Base-by-base conservation (phyloP, 2,113 vertebrate species). In the Dasyprocta punctata region DNA sequence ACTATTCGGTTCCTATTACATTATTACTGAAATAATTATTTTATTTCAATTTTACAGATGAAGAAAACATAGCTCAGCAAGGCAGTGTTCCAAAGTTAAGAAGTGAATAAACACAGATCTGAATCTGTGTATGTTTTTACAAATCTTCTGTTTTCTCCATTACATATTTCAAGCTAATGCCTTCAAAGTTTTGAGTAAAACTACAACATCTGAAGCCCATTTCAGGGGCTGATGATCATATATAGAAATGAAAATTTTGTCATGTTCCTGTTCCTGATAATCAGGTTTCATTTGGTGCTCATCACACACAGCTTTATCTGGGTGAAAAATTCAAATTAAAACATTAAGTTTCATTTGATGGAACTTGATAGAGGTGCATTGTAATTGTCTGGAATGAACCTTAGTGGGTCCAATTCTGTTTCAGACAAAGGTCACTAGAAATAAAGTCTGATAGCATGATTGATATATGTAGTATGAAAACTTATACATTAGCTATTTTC, bases 321-420 rank as follows among this genome's bases (percentile, higher is more conserved):
- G 12, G 30, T 85, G 16, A 63, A 75, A 90, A 78, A 95, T 99
- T n/a, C 98, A 98, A 95, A 99, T 99, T 90, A 97, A 89, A 90
- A 36, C 44, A 82, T 99, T 52, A 98, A 98, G 67, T 99, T 99
- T 98, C 98, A 99, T 97, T 99, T 98, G 93, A 98, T 99, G 93
- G 98, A 99, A 89, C 98, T 99, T 49, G 99, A 99, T 0, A 98
- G 99, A 0, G 98, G 98, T 17, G 99, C 98, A 12, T 2, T 95
- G 10, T 91, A 99, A 65, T 96, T 98, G 11, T 98, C 94, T 0
- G 98, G 98, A 0, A 98, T 99, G 95, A 98, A 99, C 97, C 97
- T 41, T 98, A 93, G 26, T 93, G 9, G 98, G 99, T 95, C 98
- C 99, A 54, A 47, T 99, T 83, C 96, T 98, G 86, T 97, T 98